A percentile compares a stretch with the other conserved stretches of the same genome.
phyloP scores from a whole-genome alignment of 2,888 invertebrate genomes.

The Pseudanteris insignis region DNA sequence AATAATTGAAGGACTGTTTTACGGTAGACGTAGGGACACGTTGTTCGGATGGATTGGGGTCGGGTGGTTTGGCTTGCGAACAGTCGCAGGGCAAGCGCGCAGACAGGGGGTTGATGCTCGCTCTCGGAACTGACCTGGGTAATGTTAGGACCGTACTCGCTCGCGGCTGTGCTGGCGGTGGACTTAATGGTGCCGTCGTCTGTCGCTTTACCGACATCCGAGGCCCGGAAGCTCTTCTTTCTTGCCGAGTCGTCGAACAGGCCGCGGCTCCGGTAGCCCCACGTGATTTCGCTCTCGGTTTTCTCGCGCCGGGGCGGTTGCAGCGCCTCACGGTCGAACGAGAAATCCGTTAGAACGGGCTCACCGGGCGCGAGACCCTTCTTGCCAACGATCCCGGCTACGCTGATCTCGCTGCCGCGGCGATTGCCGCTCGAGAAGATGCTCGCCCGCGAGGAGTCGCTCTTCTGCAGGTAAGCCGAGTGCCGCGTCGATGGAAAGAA shows the following conservation, averaged over 20 bases:
- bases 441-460: constrained; percentile 64
- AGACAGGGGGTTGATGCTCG: constrained; percentile 50
- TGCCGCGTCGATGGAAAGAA: constrained; percentile 82
- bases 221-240: constrained; percentile 66
- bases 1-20: no score
- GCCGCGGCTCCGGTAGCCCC: constrained; percentile 70
- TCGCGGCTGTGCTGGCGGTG: constrained; percentile 63
- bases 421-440: constrained; percentile 76
- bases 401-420: constrained; percentile 69
- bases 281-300: constrained; percentile 87
- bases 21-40: no score
- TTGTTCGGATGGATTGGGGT: no score
- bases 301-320: constrained; percentile 81
- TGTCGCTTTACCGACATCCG: constrained; percentile 58
- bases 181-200: constrained; percentile 61
- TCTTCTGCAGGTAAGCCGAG: constrained; percentile 76
- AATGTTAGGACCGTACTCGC: constrained; percentile 63
- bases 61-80: no score
- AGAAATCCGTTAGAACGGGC: constrained; percentile 77
- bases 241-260: constrained; percentile 65
- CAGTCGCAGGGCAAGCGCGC: constrained; percentile 47
- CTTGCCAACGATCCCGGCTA: constrained; percentile 63
- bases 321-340: constrained; percentile 67
- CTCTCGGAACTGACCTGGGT: constrained; percentile 63
- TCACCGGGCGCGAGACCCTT: constrained; percentile 70